A percentile compares a stretch with the other conserved stretches of the same genome.
Evolutionary conservation across 2,888 invertebrate species (phyloP).

Genomic region (Protodeltote pygarga): DNA sequence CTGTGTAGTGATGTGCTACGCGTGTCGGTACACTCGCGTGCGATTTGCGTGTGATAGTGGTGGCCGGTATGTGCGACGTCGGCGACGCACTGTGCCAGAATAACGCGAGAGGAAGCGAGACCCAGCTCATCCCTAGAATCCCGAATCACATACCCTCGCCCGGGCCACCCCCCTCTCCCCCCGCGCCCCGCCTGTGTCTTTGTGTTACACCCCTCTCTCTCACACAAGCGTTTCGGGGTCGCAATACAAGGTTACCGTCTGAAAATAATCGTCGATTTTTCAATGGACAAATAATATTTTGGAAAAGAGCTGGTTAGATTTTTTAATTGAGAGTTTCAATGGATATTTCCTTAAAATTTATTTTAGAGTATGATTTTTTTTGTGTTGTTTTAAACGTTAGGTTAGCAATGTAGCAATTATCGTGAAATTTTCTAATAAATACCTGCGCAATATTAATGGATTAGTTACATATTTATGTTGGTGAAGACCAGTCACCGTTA

Average conservation of each 20-base stretch:
- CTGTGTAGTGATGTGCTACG: constrained; percentile 52
- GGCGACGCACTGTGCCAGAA: constrained; percentile 81
- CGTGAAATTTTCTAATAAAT: neutral
- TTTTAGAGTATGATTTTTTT: no score
- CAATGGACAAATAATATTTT: constrained; percentile 52
- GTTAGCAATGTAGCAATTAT: neutral
- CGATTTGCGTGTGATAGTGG: constrained; percentile 61
- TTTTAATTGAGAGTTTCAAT: constrained; percentile 4
- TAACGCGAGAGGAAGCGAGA: constrained; percentile 85
- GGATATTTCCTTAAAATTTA: neutral
- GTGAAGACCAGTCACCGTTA: constrained; percentile 4
- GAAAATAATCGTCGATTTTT: constrained; percentile 65
- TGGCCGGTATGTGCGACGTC: constrained; percentile 72
- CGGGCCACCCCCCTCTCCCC: constrained; percentile 72
- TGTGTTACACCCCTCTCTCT: constrained; percentile 82
- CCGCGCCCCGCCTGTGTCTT: constrained; percentile 76
- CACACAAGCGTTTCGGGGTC: constrained; percentile 71
- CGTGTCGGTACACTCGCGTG: constrained; percentile 48
- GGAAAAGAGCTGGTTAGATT: constrained; percentile 33
- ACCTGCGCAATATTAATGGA: no score
- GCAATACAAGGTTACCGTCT: constrained; percentile 74
- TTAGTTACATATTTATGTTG: neutral
- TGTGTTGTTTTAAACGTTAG: no score
- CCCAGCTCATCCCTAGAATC: constrained; percentile 87
- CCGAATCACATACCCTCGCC: constrained; percentile 85